Evolutionary conservation across 2,888 invertebrate species (phyloP).

Genomic region (Aphodius granarius): DNA sequence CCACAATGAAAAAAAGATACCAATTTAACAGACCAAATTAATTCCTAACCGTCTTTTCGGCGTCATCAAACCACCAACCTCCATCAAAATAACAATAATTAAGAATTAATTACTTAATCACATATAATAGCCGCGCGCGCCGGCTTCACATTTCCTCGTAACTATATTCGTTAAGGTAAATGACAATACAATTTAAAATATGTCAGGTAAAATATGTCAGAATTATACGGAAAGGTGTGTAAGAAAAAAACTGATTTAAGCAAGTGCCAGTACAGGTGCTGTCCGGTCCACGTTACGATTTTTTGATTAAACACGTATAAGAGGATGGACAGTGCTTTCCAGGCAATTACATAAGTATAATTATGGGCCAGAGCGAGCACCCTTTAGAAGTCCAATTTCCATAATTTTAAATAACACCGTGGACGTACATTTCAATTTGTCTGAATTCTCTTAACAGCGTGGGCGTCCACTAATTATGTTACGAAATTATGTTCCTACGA

Average conservation of each 20-base stretch:
- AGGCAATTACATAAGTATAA: slow-evolving; percentile 9
- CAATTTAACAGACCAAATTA: not conserved
- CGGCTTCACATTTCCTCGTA: not conserved
- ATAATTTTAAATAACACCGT: slow-evolving; percentile 14
- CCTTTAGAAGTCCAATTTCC: slow-evolving; percentile 11
- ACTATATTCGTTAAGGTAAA: not conserved
- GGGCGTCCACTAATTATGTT: no score
- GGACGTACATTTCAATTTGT: slow-evolving; percentile 13
- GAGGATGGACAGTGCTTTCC: not conserved
- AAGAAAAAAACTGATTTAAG: not conserved
- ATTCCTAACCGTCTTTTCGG: not conserved
- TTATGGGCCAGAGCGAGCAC: slow-evolving; percentile 5
- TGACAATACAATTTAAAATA: not conserved
- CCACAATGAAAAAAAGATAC: not conserved
- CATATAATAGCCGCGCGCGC: not conserved
- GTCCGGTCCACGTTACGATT: not conserved
- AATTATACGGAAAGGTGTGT: no score
- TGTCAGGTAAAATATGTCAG: no score
- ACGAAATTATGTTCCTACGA: no score
- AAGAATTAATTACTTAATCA: not conserved
- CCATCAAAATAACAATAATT: not conserved
- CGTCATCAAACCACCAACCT: not conserved
- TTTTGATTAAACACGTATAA: slow-evolving; percentile 8
- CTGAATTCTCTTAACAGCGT: not conserved
- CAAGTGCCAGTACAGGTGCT: not conserved